phyloP scores from a whole-genome alignment of 2,113 vertebrate genomes.

The Laterallus jamaicensis region DNA sequence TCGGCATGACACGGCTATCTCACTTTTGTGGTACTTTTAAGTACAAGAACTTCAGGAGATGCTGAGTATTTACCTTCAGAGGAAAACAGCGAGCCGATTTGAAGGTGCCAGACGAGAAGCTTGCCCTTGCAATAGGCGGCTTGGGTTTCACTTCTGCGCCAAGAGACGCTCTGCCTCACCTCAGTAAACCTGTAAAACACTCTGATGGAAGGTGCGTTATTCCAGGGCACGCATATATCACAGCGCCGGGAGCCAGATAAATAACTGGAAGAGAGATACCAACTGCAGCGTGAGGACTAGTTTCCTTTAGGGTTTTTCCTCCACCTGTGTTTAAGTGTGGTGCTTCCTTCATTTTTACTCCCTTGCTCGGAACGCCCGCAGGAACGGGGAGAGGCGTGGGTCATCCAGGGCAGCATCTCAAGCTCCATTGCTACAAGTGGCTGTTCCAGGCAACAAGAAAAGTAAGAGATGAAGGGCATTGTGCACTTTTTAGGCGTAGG shows the following conservation, averaged over 20 bases:
- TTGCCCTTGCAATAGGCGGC: not conserved
- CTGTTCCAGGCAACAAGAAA: not conserved
- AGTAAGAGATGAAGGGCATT: not conserved
- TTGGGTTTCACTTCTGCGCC: not conserved
- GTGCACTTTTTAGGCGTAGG: not conserved
- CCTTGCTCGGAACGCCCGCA: not conserved
- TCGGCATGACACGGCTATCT: not conserved
- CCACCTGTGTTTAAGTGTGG: not conserved
- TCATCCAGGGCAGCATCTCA: not conserved
- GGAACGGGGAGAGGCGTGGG: accelerated
- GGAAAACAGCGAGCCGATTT: not conserved
- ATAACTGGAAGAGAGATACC: not conserved
- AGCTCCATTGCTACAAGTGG: not conserved
- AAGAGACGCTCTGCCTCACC: not conserved
- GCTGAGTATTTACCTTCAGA: not conserved
- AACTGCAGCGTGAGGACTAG: not conserved
- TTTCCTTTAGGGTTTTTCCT: not conserved
- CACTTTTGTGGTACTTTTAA: not conserved
- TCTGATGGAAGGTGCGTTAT: not conserved
- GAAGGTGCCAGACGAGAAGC: not conserved
- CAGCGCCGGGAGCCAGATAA: not conserved
- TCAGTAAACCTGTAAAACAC: not conserved
- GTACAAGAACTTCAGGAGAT: not conserved
- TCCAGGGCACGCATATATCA: not conserved
- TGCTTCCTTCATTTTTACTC: not conserved